Evolutionary conservation across 1,140 invertebrate species (phyloP).

Genomic region (Galleria mellonella): DNA sequence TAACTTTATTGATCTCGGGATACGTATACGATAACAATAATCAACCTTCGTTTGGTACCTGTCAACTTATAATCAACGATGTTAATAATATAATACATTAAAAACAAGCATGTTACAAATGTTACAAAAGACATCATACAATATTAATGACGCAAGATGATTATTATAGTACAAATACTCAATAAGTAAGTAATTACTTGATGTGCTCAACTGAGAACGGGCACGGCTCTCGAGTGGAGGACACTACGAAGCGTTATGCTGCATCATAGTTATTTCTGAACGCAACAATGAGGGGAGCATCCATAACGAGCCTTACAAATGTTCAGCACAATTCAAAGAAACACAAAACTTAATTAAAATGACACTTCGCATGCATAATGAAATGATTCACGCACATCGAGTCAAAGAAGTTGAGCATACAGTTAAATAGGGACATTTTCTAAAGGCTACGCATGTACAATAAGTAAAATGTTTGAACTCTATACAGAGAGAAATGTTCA

Average conservation of each 20-base stretch:
- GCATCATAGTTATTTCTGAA: constrained; percentile 39
- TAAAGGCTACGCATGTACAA: too few species aligned
- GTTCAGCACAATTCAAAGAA: constrained; percentile 50
- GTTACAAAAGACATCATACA: background rate
- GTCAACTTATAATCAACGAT: too few species aligned
- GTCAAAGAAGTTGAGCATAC: background rate
- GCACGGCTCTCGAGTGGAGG: constrained; percentile 8
- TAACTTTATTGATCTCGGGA: constrained; percentile 18
- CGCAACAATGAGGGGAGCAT: constrained; percentile 36
- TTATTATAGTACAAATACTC: too few species aligned
- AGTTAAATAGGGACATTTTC: too few species aligned
- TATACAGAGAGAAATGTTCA: too few species aligned
- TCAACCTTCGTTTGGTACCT: too few species aligned
- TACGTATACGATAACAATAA: too few species aligned
- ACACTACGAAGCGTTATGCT: constrained; percentile 22
- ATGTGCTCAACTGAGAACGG: background rate
- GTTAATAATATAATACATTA: too few species aligned
- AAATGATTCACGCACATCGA: constrained; percentile 53
- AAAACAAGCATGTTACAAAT: background rate
- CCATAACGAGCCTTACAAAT: constrained; percentile 45
- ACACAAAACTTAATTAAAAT: constrained; percentile 65
- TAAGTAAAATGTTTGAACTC: too few species aligned
- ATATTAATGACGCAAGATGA: background rate
- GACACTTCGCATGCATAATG: constrained; percentile 64
- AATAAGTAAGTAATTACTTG: too few species aligned